These are phyloP conservation scores for Stenodera caucasica DNA, from an alignment of 2,888 invertebrate genomes.

Conservation along the genomic window DNA sequence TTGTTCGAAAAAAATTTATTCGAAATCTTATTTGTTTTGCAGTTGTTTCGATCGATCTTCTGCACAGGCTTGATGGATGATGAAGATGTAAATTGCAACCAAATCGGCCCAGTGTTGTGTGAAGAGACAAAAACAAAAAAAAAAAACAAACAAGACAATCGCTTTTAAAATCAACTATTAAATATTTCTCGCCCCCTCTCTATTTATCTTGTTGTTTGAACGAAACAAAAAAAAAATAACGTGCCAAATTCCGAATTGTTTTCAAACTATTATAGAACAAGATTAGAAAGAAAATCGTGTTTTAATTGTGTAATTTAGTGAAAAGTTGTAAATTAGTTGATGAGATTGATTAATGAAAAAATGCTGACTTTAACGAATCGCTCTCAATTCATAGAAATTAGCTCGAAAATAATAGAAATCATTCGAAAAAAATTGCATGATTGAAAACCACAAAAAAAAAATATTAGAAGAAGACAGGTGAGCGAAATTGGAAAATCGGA, in stretches of 20 bases:
- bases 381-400: not conserved
- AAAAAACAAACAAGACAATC: not conserved
- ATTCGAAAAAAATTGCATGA: too few species aligned
- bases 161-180: not conserved
- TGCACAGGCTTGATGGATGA: too few species aligned
- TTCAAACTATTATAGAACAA: too few species aligned
- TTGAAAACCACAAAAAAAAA: too few species aligned
- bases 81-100: not conserved
- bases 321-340: too few species aligned
- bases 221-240: too few species aligned
- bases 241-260: not conserved
- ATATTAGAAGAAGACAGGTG: too few species aligned
- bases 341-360: too few species aligned
- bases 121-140: not conserved
- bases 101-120: slow-evolving; percentile 8
- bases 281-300: not conserved
- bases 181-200: not conserved
- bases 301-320: too few species aligned
- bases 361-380: not conserved
- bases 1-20: too few species aligned
- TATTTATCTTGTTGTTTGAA: not conserved
- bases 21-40: not conserved
- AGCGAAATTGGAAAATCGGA: too few species aligned
- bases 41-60: not conserved
- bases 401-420: too few species aligned